Evolutionary conservation across 2,888 invertebrate species (phyloP).

Genomic region (Drosophila melanosoma): DNA sequence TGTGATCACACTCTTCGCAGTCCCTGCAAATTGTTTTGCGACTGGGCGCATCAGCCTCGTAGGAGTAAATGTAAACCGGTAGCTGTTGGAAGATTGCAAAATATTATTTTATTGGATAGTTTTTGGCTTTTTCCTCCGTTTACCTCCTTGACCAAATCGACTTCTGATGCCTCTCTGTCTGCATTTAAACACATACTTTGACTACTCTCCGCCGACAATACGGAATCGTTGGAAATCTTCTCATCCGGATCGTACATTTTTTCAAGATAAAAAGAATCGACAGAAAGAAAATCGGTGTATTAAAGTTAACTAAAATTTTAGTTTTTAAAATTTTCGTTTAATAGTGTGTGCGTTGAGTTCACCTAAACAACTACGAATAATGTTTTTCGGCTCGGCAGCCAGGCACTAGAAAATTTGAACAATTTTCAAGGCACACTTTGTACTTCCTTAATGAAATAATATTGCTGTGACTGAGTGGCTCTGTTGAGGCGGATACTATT

Average conservation of each 20-base stretch:
- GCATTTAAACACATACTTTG: no score
- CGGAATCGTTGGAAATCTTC: no score
- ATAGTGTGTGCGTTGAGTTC: not conserved
- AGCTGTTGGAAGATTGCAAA: not conserved
- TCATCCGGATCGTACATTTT: not conserved
- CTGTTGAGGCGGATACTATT: not conserved
- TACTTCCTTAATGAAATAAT: not conserved
- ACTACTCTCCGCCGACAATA: no score
- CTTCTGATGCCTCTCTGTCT: no score
- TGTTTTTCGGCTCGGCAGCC: not conserved
- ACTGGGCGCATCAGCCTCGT: not conserved
- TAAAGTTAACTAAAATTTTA: not conserved
- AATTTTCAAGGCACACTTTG: constrained; percentile 1
- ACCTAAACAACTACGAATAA: not conserved
- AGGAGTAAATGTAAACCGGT: not conserved
- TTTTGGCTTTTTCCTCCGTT: no score
- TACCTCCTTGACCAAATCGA: no score
- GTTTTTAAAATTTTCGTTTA: not conserved
- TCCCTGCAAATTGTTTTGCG: not conserved
- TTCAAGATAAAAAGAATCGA: not conserved
- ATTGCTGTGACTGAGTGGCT: not conserved
- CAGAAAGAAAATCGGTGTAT: not conserved
- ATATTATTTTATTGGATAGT: no score
- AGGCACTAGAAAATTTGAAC: not conserved
- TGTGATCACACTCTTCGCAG: not conserved